Evolutionary conservation across 2,888 invertebrate species (phyloP).

Genomic region (Acanthosepion esculentum): DNA sequence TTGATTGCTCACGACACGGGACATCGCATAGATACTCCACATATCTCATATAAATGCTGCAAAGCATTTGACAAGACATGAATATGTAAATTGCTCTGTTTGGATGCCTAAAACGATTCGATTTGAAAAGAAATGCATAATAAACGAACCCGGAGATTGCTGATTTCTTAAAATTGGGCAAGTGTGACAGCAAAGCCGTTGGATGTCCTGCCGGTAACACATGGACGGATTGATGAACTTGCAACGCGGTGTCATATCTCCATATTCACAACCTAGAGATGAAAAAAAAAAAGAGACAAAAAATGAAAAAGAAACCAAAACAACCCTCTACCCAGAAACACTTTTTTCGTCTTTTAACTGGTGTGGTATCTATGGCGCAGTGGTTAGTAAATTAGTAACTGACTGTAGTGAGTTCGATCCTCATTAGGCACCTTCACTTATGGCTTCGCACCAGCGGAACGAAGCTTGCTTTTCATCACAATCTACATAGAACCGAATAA

Average conservation of each 20-base stretch:
- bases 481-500: too few species aligned
- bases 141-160: not conserved
- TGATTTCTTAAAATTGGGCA: conserved; percentile 57
- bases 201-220: conserved; percentile 66
- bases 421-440: not conserved
- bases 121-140: not conserved
- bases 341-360: too few species aligned
- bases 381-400: too few species aligned
- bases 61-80: too few species aligned
- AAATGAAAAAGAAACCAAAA: not conserved
- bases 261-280: conserved; percentile 60
- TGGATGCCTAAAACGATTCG: not conserved
- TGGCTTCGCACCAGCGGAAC: too few species aligned
- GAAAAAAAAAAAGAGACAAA: not conserved
- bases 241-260: conserved; percentile 64
- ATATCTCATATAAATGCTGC: too few species aligned
- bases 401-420: not conserved
- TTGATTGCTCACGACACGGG: too few species aligned
- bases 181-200: conserved; percentile 65
- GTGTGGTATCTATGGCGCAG: too few species aligned
- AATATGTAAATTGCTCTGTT: too few species aligned
- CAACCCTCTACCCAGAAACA: too few species aligned
- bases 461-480: too few species aligned
- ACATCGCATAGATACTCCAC: too few species aligned
- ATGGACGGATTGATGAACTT: conserved; percentile 58